These are phyloP conservation scores for Agriopis leucophaearia DNA, from an alignment of 2,888 invertebrate genomes.

Conservation along the genomic window DNA sequence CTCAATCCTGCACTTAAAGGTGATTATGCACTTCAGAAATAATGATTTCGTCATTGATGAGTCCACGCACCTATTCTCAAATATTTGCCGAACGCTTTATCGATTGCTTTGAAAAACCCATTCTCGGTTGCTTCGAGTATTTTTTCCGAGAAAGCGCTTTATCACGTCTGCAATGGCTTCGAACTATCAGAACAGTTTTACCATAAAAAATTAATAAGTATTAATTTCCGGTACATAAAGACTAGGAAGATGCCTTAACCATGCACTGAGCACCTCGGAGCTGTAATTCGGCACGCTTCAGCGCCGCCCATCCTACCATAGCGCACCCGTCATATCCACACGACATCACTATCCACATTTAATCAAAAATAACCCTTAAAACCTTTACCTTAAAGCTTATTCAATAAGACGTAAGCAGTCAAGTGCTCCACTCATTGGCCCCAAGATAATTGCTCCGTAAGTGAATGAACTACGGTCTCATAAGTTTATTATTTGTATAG, in stretches of 20 bases:
- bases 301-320: conserved; percentile 78
- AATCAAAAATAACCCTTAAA: conserved; percentile 52
- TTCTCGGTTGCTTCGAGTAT: conserved; percentile 13
- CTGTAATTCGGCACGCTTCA: conserved; percentile 73
- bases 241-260: conserved; percentile 68
- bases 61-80: conserved; percentile 20
- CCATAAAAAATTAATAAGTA: conserved; percentile 47
- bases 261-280: conserved; percentile 57
- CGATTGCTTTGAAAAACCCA: conserved; percentile 16
- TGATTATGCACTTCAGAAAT: conserved; percentile 22
- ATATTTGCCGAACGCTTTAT: conserved; percentile 34
- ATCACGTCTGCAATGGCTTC: conserved; percentile 31
- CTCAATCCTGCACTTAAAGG: conserved; percentile 17
- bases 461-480: conserved; percentile 75
- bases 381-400: conserved; percentile 44
- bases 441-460: conserved; percentile 71
- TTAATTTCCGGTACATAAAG: conserved; percentile 64
- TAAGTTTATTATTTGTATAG: conserved; percentile 65
- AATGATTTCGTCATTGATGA: conserved; percentile 34
- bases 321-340: conserved; percentile 70
- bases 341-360: conserved; percentile 48
- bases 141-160: conserved; percentile 38
- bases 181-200: conserved; percentile 26
- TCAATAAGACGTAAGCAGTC: conserved; percentile 39
- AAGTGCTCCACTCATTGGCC: conserved; percentile 50